phyloP scores from a whole-genome alignment of 1,140 invertebrate species.

The Trichonephila inaurata region DNA sequence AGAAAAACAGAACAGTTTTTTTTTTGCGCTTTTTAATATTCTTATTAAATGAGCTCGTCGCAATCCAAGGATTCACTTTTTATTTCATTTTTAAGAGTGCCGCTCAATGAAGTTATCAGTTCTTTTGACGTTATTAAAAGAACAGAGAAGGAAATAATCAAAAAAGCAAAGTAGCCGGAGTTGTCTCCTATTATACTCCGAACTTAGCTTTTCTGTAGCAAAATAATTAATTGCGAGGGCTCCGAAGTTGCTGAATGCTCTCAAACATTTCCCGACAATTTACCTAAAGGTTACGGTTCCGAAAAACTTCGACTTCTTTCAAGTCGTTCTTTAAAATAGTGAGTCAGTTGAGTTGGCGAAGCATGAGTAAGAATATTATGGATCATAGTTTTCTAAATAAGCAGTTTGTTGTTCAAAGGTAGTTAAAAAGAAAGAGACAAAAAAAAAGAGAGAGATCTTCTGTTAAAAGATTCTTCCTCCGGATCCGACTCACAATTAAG shows the following conservation, averaged over 20 bases:
- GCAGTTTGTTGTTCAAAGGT: constrained; percentile 60
- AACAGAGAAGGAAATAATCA: not conserved
- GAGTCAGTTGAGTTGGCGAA: not conserved
- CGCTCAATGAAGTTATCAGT: constrained; percentile 34
- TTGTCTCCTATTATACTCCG: constrained; percentile 2
- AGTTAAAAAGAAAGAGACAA: not conserved
- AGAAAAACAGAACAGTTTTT: not conserved
- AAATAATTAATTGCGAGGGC: constrained; percentile 59
- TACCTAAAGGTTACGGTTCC: not conserved
- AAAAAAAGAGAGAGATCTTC: not conserved
- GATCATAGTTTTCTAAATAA: constrained; percentile 68
- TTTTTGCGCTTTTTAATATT: not conserved
- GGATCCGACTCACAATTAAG: constrained; percentile 52
- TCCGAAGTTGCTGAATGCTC: constrained; percentile 15
- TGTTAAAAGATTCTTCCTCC: not conserved
- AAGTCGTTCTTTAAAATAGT: constrained; percentile 19
- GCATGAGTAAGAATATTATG: constrained; percentile 11
- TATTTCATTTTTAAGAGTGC: not conserved
- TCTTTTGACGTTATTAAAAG: constrained; percentile 31
- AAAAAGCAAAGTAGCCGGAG: not conserved
- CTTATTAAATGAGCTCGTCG: constrained; percentile 27
- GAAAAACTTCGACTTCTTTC: constrained; percentile 49
- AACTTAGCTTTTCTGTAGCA: not conserved
- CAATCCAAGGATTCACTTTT: constrained; percentile 32
- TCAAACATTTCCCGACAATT: constrained; percentile 37